Evolutionary conservation across 2,888 invertebrate genomes (phyloP).

Genomic region (Acronicta aceris): DNA sequence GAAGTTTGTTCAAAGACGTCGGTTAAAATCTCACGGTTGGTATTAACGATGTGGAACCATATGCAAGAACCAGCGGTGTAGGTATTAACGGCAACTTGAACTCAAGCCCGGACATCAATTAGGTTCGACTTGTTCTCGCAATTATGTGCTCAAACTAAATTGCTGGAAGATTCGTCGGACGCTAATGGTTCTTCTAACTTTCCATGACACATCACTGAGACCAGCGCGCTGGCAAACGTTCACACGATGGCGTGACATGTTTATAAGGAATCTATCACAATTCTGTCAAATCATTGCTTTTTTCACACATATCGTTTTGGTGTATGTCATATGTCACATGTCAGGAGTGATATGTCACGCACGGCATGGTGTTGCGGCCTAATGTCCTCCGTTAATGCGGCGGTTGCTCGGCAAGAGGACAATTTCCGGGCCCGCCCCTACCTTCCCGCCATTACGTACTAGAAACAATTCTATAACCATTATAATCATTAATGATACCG

Average conservation of each 20-base stretch:
- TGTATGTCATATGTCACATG: conserved; percentile 77
- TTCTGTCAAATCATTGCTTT: conserved; percentile 70
- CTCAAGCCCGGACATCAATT: conserved; percentile 83
- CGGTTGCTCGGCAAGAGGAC: conserved; percentile 83
- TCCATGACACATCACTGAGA: conserved; percentile 75
- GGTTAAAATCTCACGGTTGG: conserved; percentile 52
- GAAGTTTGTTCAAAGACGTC: conserved; percentile 16
- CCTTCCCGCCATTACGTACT: conserved; percentile 81
- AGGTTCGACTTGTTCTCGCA: conserved; percentile 86
- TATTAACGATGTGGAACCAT: conserved; percentile 53
- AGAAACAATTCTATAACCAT: conserved; percentile 84
- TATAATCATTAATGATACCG: conserved; percentile 81
- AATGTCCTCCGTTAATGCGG: conserved; percentile 85
- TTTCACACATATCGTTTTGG: conserved; percentile 56
- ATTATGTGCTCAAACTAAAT: conserved; percentile 88
- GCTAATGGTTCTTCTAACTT: conserved; percentile 78
- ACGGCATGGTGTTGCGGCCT: conserved; percentile 72
- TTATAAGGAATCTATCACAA: conserved; percentile 54
- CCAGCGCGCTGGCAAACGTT: conserved; percentile 31
- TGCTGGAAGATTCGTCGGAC: conserved; percentile 84
- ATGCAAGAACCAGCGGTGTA: conserved; percentile 67
- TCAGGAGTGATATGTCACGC: conserved; percentile 77
- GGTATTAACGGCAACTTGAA: conserved; percentile 80
- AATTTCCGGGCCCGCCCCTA: conserved; percentile 86
- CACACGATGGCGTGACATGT: conserved; percentile 43